Base-by-base conservation (phyloP, 2,113 vertebrate genomes). In the Cavia aperea region DNA sequence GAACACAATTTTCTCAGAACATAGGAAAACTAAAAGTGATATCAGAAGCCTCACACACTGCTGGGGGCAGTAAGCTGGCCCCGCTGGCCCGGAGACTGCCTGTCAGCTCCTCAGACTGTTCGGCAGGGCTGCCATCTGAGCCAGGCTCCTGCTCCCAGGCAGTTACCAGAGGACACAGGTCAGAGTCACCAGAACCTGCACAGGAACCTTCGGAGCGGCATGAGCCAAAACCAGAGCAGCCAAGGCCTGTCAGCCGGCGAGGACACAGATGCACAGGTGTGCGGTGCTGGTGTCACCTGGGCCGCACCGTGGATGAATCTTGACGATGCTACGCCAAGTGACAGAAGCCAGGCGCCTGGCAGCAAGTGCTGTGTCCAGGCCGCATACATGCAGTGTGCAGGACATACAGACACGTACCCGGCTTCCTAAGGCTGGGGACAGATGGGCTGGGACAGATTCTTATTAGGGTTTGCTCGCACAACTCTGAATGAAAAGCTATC, bases 301-400 rank as follows among this genome's bases (percentile, higher is more conserved):
- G 29, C 18, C 68, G 31, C 7, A 49, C 0, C 19, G n/a, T 4
- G 8, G 73, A 6, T 8, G 31, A 58, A 2, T 33, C 54, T 16
- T 63, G 31, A 58, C n/a, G 23, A 58, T 19, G 16, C 7, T 14
- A 18, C 11, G 3, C 66, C 29, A 18, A 46, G 58, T 43, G 33
- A 77, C 4, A 73, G 63, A 33, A 89, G 49, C 5, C 51, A 66
- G 78, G 33, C 43, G 62, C 31, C 36, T 23, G 73, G 13, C 2
- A 2, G 2, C 31, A 36, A 3, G 4, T 3, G 8, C 0, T 24
- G 7, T 39, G 13, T 8, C 36, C n/a, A 46, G 16, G 84, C 31
- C 68, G 65, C 23, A 5, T 36, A 15, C 36, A 62, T 10, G 43
- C 66, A 82, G 62, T 62, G 7, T 33, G 66, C 7, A 66, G 51